Conservation (phyloP, 2,113 vertebrate species). For the Pao palembangensis region DNA sequence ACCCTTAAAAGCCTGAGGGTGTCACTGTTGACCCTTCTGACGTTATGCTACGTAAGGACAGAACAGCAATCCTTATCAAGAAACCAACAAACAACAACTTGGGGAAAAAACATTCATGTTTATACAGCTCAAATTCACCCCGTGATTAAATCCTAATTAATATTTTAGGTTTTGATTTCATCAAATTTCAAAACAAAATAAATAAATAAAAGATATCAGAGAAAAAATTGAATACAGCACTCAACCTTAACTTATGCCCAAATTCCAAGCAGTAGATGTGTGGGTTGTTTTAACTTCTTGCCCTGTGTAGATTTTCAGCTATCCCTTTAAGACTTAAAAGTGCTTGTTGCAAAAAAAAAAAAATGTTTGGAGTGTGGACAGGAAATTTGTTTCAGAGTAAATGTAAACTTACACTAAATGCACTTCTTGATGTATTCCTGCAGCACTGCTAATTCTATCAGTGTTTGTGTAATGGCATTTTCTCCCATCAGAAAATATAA, state of each 20-base stretch:
- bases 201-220: not conserved
- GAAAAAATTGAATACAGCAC: slow-evolving; percentile 3
- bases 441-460: not conserved
- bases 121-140: slow-evolving; percentile 2
- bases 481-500: not conserved
- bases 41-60: not conserved
- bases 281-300: slow-evolving; percentile 31
- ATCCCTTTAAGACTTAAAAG: slow-evolving; percentile 24
- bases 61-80: slow-evolving; percentile 13
- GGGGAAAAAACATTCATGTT: slow-evolving; percentile 1
- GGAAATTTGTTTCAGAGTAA: slow-evolving; percentile 9
- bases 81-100: slow-evolving; percentile 5
- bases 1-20: slow-evolving; percentile 37
- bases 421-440: not conserved
- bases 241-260: not conserved
- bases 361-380: slow-evolving; percentile 22
- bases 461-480: not conserved
- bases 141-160: too few relatives aligned
- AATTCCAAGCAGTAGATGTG: not conserved
- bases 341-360: slow-evolving; percentile 14
- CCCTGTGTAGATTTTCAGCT: slow-evolving; percentile 7
- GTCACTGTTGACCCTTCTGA: slow-evolving; percentile 41
- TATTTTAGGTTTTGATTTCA: too few relatives aligned
- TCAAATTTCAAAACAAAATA: too few relatives aligned
- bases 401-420: not conserved